These are phyloP conservation scores for Anthophora plumipes DNA, from an alignment of 2,888 invertebrate species.

Conservation along the genomic window DNA sequence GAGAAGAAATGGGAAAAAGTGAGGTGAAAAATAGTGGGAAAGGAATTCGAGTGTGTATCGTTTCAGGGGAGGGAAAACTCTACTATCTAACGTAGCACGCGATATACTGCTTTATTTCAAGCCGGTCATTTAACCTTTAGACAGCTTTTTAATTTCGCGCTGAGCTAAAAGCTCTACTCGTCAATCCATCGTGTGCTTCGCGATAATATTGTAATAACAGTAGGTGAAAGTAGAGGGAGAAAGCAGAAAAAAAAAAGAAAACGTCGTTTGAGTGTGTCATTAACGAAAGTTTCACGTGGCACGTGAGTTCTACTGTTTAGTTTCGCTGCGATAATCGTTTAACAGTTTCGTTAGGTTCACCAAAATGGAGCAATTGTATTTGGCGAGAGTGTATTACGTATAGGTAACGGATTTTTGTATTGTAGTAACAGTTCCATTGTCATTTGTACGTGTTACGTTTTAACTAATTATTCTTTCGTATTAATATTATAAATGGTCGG, in stretches of 20 bases:
- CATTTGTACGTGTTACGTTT: too few relatives aligned
- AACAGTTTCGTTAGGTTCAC: too few relatives aligned
- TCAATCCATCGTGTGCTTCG: slow-evolving; percentile 4
- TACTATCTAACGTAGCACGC: slow-evolving; percentile 56
- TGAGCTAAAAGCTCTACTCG: slow-evolving; percentile 19
- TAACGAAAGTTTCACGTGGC: slow-evolving; percentile 20
- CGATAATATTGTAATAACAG: slow-evolving; percentile 19
- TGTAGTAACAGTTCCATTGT: too few relatives aligned
- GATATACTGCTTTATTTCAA: slow-evolving; percentile 52
- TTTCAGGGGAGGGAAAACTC: slow-evolving; percentile 18
- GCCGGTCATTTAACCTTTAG: slow-evolving; percentile 50
- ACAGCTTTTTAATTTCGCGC: slow-evolving; percentile 55
- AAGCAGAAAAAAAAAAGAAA: slow-evolving; percentile 4
- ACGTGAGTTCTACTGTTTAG: not conserved
- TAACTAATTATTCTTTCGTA: too few relatives aligned
- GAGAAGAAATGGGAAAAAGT: too few relatives aligned
- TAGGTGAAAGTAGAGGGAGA: not conserved
- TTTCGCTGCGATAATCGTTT: not conserved
- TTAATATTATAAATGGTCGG: too few relatives aligned
- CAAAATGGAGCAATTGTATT: too few relatives aligned
- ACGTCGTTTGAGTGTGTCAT: not conserved
- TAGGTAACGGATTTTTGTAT: too few relatives aligned
- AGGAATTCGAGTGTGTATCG: slow-evolving; percentile 46
- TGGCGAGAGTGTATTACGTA: too few relatives aligned
- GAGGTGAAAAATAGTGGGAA: slow-evolving; percentile 20